Evolutionary conservation across 2,888 invertebrate species (phyloP).

Genomic region (Philereme vetulata): DNA sequence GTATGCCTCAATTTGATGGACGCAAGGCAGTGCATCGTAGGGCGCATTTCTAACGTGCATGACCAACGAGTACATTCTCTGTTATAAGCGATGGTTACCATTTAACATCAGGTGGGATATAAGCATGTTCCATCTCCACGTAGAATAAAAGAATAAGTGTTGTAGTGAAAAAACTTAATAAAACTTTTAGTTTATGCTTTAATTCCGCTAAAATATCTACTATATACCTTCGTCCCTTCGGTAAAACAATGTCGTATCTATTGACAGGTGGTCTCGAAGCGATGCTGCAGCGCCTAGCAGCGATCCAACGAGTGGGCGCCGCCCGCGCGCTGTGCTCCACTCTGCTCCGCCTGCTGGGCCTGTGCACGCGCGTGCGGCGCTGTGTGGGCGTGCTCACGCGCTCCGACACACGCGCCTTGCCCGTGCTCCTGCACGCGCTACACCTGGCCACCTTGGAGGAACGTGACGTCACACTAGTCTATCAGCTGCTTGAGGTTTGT

Average conservation of each 20-base stretch:
- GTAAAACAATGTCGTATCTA: not conserved
- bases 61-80: too few species aligned
- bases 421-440: constrained; percentile 92
- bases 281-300: constrained; percentile 93
- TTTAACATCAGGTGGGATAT: too few species aligned
- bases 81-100: too few species aligned
- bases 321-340: constrained; percentile 95
- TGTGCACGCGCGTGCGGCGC: constrained; percentile 94
- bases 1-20: too few species aligned
- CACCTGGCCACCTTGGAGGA: constrained; percentile 86
- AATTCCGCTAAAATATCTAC: too few species aligned
- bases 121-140: too few species aligned
- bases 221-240: too few species aligned
- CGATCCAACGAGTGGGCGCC: constrained; percentile 92
- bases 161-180: too few species aligned
- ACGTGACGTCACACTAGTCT: constrained; percentile 90
- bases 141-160: too few species aligned
- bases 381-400: constrained; percentile 95
- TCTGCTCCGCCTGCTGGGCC: constrained; percentile 93
- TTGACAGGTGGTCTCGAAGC: constrained; percentile 85
- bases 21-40: too few species aligned
- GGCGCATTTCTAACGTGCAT: too few species aligned
- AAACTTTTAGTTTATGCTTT: too few species aligned
- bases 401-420: constrained; percentile 92
- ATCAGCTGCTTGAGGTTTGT: constrained; percentile 91